Base-by-base conservation (phyloP, 2,113 vertebrate species). In the Gymnorhina tibicen region DNA sequence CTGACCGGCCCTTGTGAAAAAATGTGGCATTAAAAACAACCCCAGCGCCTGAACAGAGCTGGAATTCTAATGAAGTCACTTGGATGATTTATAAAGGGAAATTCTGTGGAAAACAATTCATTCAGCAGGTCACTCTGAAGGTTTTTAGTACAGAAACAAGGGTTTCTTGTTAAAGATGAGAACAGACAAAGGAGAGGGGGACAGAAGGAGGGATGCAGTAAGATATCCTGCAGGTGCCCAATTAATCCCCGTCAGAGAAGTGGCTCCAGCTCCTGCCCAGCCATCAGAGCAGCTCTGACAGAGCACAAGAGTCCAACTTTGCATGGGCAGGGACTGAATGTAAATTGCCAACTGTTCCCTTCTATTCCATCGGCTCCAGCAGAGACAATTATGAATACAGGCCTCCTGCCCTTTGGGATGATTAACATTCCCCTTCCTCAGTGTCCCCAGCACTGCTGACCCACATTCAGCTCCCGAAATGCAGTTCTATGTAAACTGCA, bases 181-280 rank as follows among this genome's bases (percentile, higher is more conserved):
- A 90, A 76, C 68, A 85, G 82, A 80, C 74, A 96, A 83, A 96
- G 68, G 85, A 60, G 75, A 91, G 46, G 53, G 50, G 80, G 58
- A 89, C 41, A 69, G 68, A 80, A 80, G 89, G 39, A 85, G 78
- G 62, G 42, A 60, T 5, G 64, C 62, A 78, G 80, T 20, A 44
- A 92, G 79, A 79, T 11, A 50, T 33, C 58, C 90, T n/a, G 37
- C 95, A 97, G 96, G 97, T 97, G 92, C 83, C 84, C 70, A 21
- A 5, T 41, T 37, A 46, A 72, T 22, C 68, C 82, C 1, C 2
- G 53, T 3, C 79, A 85, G 75, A 87, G 84, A 35, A 75, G 78
- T 13, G 28, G 88, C 92, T 70, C 89, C 63, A 49, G 67, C 28
- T 91, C 86, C 85, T 58, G 79, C 14, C 63, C 82, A 69, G 96